A percentile compares a stretch with the other conserved stretches of the same genome.
Conservation (phyloP, 2,888 invertebrate species). For the Malacosoma neustria region DNA sequence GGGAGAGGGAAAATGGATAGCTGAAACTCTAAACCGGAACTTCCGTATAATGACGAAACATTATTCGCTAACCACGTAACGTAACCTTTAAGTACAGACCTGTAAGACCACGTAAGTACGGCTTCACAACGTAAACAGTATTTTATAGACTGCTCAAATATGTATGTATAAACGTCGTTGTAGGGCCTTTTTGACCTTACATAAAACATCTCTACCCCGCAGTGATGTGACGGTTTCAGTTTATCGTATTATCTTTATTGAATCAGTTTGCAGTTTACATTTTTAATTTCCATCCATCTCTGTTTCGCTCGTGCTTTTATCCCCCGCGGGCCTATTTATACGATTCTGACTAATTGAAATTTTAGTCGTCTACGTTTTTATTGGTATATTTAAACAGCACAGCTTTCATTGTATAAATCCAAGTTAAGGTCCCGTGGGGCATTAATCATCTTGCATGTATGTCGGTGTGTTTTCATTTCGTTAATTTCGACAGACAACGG, state of each 20-base stretch:
- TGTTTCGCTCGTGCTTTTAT: slow-evolving; percentile 25
- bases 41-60: too few species aligned
- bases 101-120: too few species aligned
- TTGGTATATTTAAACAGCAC: slow-evolving; percentile 23
- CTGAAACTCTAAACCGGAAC: too few species aligned
- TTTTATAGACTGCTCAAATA: too few species aligned
- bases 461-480: slow-evolving; percentile 3
- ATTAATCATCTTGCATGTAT: slow-evolving; percentile 54
- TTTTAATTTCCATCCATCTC: slow-evolving; percentile 40
- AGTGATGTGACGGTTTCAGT: slow-evolving; percentile 47
- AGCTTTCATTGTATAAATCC: slow-evolving; percentile 45
- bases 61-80: too few species aligned
- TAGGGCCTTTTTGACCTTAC: slow-evolving; percentile 26
- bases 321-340: slow-evolving; percentile 14
- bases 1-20: too few species aligned
- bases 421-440: slow-evolving; percentile 33
- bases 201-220: slow-evolving; percentile 65
- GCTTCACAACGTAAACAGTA: too few species aligned
- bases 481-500: slow-evolving; percentile 4
- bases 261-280: slow-evolving; percentile 36
- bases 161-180: too few species aligned
- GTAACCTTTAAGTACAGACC: too few species aligned
- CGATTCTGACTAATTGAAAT: slow-evolving; percentile 23
- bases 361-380: slow-evolving; percentile 36
- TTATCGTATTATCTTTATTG: slow-evolving; percentile 58